Percentiles rank a stretch among this genome's conserved stretches.
Evolutionary conservation across 2,113 vertebrate genomes (phyloP).

Genomic region (Dasyprocta punctata): DNA sequence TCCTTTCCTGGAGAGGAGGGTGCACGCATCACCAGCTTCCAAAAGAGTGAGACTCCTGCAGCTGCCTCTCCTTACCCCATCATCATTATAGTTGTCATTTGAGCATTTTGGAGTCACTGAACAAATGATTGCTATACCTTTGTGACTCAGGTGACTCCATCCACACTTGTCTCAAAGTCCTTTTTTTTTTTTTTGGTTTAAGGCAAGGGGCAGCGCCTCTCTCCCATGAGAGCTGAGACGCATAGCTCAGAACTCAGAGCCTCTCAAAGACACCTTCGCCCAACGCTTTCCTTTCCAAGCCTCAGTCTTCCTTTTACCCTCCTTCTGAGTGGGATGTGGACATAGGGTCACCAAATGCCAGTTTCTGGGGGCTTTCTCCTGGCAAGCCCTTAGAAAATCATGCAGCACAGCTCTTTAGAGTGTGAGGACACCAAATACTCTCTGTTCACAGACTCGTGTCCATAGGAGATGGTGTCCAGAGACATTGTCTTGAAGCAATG

Average conservation of each 20-base stretch:
- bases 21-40: not conserved
- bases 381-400: not conserved
- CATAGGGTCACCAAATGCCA: not conserved
- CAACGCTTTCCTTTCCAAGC: not conserved
- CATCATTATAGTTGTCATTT: no score
- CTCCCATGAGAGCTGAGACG: no score
- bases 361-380: not conserved
- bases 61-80: not conserved
- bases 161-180: not conserved
- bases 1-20: not conserved
- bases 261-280: not conserved
- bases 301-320: not conserved
- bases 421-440: no score
- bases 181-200: not conserved
- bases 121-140: no score
- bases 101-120: not conserved
- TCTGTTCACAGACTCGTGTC: not conserved
- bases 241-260: not conserved
- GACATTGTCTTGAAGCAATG: not conserved
- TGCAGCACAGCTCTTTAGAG: rapidly evolving
- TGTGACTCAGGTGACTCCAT: not conserved
- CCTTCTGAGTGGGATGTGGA: not conserved
- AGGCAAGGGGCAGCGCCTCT: not conserved
- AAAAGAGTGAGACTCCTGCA: not conserved
- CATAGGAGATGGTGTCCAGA: no score